Conservation (phyloP, 2,797 vertebrate species). For the Cynopterus sphinx region DNA sequence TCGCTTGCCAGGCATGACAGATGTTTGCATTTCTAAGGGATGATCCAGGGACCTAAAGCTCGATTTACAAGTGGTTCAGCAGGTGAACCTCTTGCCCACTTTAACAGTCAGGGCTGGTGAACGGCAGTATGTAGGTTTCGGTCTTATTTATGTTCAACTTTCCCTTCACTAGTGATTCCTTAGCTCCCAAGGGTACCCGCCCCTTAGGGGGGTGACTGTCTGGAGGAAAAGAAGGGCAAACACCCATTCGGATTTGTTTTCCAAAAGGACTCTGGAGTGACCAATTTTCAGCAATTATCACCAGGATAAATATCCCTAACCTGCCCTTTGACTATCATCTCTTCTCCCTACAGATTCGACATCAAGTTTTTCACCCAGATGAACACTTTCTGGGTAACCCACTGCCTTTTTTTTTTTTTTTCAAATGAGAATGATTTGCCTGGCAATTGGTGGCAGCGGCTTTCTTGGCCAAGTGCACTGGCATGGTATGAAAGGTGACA, state of each 20-base stretch:
- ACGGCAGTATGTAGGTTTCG: fast-evolving
- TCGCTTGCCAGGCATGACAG: not conserved
- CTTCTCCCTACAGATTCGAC: not conserved
- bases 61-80: not conserved
- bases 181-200: not conserved
- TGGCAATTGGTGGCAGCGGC: not conserved
- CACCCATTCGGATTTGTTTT: not conserved
- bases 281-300: not conserved
- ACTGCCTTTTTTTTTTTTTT: not conserved
- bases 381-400: not conserved
- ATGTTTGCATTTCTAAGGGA: not conserved
- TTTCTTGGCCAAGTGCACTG: not conserved
- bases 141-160: not conserved
- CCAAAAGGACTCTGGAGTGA: not conserved
- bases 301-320: not conserved
- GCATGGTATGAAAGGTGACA: not conserved
- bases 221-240: not conserved
- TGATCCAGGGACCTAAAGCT: not conserved
- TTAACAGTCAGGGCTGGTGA: not conserved
- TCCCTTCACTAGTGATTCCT: not conserved
- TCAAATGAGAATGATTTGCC: not conserved
- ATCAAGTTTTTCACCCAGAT: not conserved
- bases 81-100: not conserved
- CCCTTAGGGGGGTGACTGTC: not conserved
- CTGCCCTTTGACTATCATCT: not conserved